Base-by-base conservation (phyloP, 35 echinoderm and acorn worm species). In the Diadema setosum region DNA sequence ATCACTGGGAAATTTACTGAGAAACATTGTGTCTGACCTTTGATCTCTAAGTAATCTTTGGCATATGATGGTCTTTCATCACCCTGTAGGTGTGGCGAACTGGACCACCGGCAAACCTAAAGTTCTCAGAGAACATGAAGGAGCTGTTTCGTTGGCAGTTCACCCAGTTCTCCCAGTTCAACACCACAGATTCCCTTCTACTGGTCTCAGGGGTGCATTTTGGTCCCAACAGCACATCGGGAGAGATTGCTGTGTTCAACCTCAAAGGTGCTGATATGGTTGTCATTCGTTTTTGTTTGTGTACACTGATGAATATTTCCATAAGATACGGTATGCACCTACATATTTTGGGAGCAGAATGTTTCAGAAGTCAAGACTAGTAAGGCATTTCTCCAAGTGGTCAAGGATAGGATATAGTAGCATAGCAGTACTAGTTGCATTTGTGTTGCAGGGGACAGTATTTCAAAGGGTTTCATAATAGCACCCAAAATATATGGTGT, bases 221-320 rank as follows among this genome's bases (percentile, higher is more conserved):
- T 85, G 92, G 92, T 35, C 92, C 92, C 4, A 94, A 94, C 74
- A 94, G 92, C 81, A 94, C 92, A 4, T 94, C 92, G 50, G 92
- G 92, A 39, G 92, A 94, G 57, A 94, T 94, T 55, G 92, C 92
- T 7, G 92, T 94, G 2, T 94, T 94, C 83, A 94, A 94, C 48
- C 39, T 94, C 0, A 86, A 90, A 85, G 92, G 92, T 94, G 56
- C 58, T n/a, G n/a, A n/a, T n/a, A n/a, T n/a, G n/a, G n/a, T n/a
- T n/a, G n/a, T n/a, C n/a, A n/a, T n/a, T n/a, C n/a, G n/a, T n/a
- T n/a, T n/a, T n/a, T n/a, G n/a, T n/a, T n/a, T n/a, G n/a, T n/a
- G n/a, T n/a, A n/a, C n/a, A n/a, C n/a, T n/a, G n/a, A n/a, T n/a
- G n/a, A n/a, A n/a, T n/a, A n/a, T n/a, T n/a, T n/a, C n/a, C n/a